Conservation (phyloP, 2,888 invertebrate species). For the Lasiommata megera region DNA sequence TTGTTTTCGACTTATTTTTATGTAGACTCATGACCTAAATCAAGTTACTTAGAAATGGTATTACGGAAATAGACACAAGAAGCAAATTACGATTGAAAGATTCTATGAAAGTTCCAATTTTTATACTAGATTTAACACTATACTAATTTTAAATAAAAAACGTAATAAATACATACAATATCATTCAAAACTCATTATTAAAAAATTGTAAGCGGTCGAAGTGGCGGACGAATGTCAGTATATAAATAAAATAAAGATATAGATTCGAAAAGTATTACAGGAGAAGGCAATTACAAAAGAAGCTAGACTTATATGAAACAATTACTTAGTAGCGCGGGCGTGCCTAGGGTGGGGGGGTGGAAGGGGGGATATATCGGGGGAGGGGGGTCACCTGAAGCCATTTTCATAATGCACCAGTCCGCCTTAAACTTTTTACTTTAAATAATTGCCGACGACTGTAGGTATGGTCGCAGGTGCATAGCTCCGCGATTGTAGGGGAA, state of each 20-base stretch:
- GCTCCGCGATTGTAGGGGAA: constrained; percentile 16
- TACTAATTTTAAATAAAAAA: too few relatives aligned
- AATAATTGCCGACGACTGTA: constrained; percentile 55
- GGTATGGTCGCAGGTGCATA: constrained; percentile 32
- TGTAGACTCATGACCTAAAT: too few relatives aligned
- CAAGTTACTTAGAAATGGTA: too few relatives aligned
- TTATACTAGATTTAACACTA: too few relatives aligned
- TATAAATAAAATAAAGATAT: not conserved
- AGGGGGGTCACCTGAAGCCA: constrained; percentile 40
- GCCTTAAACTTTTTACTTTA: constrained; percentile 68
- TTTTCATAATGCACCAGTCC: constrained; percentile 70
- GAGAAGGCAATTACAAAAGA: constrained; percentile 34
- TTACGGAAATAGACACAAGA: too few relatives aligned
- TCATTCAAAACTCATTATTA: too few relatives aligned
- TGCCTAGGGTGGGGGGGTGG: constrained; percentile 34
- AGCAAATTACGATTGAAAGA: too few relatives aligned
- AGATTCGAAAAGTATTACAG: constrained; percentile 9
- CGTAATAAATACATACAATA: too few relatives aligned
- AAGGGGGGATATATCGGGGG: not conserved
- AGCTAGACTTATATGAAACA: constrained; percentile 45
- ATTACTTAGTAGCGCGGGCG: constrained; percentile 46
- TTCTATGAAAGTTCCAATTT: too few relatives aligned
- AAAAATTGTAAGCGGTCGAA: too few relatives aligned
- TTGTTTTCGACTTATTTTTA: too few relatives aligned
- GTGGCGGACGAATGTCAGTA: too few relatives aligned